phyloP scores from a whole-genome alignment of 1,140 invertebrate species.

The Neomicropteryx cornuta region DNA sequence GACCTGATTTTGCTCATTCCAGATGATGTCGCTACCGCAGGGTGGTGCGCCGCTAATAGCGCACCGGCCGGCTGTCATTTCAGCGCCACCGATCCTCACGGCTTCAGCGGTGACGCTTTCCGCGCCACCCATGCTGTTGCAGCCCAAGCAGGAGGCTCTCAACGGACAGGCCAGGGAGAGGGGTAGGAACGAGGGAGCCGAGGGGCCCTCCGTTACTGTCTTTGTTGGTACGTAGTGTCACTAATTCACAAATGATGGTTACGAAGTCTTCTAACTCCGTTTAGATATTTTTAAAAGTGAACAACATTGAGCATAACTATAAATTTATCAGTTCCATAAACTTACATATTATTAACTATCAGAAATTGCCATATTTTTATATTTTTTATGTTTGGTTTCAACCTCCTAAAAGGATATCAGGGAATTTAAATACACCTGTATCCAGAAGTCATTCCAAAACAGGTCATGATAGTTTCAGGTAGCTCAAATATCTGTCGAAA shows the following conservation, averaged over 20 bases:
- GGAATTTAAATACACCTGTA: no score
- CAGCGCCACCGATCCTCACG: constrained; percentile 37
- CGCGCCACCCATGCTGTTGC: no score
- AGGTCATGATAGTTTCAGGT: no score
- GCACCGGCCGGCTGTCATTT: not conserved
- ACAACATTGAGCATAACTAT: no score
- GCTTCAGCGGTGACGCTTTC: constrained; percentile 33
- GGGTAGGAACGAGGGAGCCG: constrained; percentile 29
- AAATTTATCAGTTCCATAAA: constrained; percentile 2
- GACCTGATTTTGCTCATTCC: no score
- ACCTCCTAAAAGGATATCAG: no score
- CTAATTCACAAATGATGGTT: not conserved
- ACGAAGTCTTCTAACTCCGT: no score
- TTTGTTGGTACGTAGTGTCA: constrained; percentile 65
- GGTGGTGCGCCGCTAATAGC: not conserved
- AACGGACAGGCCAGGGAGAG: constrained; percentile 25
- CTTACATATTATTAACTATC: not conserved
- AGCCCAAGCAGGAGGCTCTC: constrained; percentile 27
- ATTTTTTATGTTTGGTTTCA: no score
- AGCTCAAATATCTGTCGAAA: no score
- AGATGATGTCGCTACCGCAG: not conserved
- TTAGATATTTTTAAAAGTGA: no score
- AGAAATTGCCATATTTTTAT: constrained; percentile 6
- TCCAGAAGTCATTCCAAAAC: no score
- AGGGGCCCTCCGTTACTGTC: constrained; percentile 88